These are phyloP conservation scores for Notarius lentiginosus DNA, from an alignment of 2,113 vertebrate species.

Conservation along the genomic window DNA sequence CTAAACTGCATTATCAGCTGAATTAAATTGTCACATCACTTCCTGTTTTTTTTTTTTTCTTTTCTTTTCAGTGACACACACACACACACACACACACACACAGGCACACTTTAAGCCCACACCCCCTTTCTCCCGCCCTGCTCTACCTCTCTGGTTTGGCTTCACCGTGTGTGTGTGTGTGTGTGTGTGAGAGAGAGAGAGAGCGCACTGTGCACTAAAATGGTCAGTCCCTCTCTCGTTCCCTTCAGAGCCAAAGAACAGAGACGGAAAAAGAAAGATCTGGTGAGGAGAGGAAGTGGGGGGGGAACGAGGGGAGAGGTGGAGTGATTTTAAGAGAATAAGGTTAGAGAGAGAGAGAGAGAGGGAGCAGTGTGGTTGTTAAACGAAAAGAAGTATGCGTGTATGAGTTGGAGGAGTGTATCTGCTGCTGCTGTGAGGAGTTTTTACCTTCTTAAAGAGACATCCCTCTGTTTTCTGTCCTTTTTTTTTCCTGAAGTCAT, in stretches of 20 bases:
- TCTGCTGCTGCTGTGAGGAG: background rate
- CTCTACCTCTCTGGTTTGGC: conserved; percentile 15
- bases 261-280: conserved; percentile 15
- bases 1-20: no score
- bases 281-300: background rate
- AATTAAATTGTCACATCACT: no score
- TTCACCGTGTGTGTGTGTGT: conserved; percentile 13
- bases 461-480: conserved; percentile 1
- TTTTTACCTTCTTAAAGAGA: conserved; percentile 36
- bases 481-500: background rate
- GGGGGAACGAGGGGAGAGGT: background rate
- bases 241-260: conserved; percentile 11
- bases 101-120: background rate
- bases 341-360: background rate
- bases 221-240: conserved; percentile 19
- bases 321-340: conserved; percentile 15
- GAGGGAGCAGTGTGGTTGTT: background rate
- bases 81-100: background rate
- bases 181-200: conserved; percentile 6
- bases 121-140: conserved; percentile 28
- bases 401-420: background rate
- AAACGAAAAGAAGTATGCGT: background rate
- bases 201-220: background rate
- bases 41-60: no score
- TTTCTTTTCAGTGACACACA: no score